Conservation (phyloP, 1,140 invertebrate genomes). For the Pachyrhynchus sulphureomaculatus region DNA sequence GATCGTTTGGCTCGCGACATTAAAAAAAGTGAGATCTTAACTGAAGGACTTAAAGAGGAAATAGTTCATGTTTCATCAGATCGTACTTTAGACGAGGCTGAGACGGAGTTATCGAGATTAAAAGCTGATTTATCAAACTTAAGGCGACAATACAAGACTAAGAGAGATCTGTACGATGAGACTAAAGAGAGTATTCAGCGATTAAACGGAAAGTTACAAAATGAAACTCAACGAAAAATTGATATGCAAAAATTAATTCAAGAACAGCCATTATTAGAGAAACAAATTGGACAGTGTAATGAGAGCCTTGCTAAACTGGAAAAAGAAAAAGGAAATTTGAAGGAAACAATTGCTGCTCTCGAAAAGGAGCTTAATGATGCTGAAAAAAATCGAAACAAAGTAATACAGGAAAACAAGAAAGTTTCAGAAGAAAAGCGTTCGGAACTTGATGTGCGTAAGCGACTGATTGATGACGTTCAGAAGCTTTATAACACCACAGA, state of each 20-base stretch:
- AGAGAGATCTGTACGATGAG: constrained; percentile 32
- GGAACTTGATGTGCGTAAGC: constrained; percentile 47
- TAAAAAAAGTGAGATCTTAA: constrained; percentile 26
- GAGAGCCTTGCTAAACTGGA: constrained; percentile 17
- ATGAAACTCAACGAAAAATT: constrained; percentile 35
- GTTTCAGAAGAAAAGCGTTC: constrained; percentile 44
- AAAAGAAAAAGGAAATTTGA: constrained; percentile 13
- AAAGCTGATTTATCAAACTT: constrained; percentile 48
- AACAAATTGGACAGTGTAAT: constrained; percentile 32
- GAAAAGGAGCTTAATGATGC: background rate
- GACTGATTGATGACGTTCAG: constrained; percentile 35
- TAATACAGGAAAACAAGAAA: constrained; percentile 35
- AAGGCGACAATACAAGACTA: constrained; percentile 22
- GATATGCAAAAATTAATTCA: constrained; percentile 39
- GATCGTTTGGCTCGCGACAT: constrained; percentile 45
- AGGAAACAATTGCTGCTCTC: background rate
- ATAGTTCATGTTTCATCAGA: constrained; percentile 51
- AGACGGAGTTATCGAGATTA: constrained; percentile 50
- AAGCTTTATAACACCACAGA: constrained; percentile 39
- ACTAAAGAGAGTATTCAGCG: constrained; percentile 38
- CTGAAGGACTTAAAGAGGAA: constrained; percentile 49
- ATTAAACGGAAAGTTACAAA: constrained; percentile 37
- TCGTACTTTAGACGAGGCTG: constrained; percentile 54
- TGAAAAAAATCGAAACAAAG: background rate
- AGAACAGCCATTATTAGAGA: constrained; percentile 35